Percentiles rank a stretch among this genome's conserved stretches.
Evolutionary conservation across 2,797 vertebrate species (phyloP).

Genomic region (Peromyscus attwateri): DNA sequence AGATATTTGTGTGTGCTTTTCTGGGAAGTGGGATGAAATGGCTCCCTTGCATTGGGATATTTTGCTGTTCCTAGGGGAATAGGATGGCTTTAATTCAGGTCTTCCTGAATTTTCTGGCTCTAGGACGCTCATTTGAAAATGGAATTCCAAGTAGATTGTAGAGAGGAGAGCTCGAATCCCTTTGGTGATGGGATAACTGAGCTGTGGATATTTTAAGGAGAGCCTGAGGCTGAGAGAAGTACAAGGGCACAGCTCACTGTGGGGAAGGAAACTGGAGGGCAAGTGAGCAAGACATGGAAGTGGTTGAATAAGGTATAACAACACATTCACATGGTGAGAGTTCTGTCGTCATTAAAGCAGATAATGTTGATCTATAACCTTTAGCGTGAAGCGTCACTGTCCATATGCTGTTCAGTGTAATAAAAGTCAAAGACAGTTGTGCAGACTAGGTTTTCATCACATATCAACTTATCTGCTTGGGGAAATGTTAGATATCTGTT

Average conservation of each 20-base stretch:
- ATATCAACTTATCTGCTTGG: too few relatives aligned
- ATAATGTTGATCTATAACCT: slow-evolving; percentile 40
- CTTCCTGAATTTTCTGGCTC: background rate
- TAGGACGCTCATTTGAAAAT: slow-evolving; percentile 18
- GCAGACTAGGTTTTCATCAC: background rate
- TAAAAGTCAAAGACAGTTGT: slow-evolving; percentile 2
- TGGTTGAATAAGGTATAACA: slow-evolving; percentile 36
- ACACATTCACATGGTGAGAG: background rate
- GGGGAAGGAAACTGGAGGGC: background rate
- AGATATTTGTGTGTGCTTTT: slow-evolving; percentile 26
- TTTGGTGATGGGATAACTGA: background rate
- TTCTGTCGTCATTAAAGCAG: slow-evolving; percentile 44
- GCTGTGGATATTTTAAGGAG: background rate
- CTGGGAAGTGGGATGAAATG: background rate
- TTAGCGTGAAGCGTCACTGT: background rate
- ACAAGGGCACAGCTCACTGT: background rate
- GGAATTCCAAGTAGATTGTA: background rate
- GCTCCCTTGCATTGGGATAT: background rate
- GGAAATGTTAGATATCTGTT: background rate
- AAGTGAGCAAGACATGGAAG: background rate
- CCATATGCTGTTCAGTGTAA: slow-evolving; percentile 22
- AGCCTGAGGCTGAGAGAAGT: background rate
- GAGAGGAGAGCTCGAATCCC: background rate
- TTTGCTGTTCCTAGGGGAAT: background rate
- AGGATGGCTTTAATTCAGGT: background rate